Evolutionary conservation across 2,797 vertebrate genomes (phyloP), one percentile per base, ranked within the genome.

Genomic region (Ambastaia sidthimunki): DNA sequence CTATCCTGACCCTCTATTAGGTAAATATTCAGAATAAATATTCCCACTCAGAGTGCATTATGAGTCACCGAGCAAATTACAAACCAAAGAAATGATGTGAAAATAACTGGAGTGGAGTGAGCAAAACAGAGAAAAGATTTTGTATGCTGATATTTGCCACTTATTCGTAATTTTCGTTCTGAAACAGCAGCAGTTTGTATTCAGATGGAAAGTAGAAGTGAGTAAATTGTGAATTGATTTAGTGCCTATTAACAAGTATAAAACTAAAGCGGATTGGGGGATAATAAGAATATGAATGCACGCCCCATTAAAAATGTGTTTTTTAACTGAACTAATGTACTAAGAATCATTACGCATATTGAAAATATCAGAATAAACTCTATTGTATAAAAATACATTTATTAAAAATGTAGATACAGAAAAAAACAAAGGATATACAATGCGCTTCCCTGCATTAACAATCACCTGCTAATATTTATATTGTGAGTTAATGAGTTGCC

Each of bases 391-490:
- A 76, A 69, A 71, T 48, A 79, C 21, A 25, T 76, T 59, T 68
- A 73, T 68, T 3, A 60, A 16, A 60, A 16, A 19, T 44, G 66
- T 52, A 41, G 13, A 28, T 28, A 59, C 28, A 48, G 67, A 21
- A 23, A 21, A 23, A 52, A 54, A 74, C 67, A 71, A 55, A 75
- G 62, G 55, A 62, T 74, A 84, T 74, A 72, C 65, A 70, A 80
- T 57, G 60, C 19, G 18, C 37, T 19, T 4, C 18, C 50, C 52
- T 69, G 69, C 80, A 84, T 86, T 84, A 76, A 83, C 81, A 86
- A 81, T 72, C 57, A 77, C 60, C 68, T 74, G 74, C 74, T 86
- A 82, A 82, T 82, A 81, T 84, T 82, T 82, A 80, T 80, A 86
- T 84, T 84, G 74, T 76, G 74, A 79, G 75, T 75, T 76, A 83